Conservation (phyloP, 2,797 vertebrate genomes). For the Aeoliscus strigatus region DNA sequence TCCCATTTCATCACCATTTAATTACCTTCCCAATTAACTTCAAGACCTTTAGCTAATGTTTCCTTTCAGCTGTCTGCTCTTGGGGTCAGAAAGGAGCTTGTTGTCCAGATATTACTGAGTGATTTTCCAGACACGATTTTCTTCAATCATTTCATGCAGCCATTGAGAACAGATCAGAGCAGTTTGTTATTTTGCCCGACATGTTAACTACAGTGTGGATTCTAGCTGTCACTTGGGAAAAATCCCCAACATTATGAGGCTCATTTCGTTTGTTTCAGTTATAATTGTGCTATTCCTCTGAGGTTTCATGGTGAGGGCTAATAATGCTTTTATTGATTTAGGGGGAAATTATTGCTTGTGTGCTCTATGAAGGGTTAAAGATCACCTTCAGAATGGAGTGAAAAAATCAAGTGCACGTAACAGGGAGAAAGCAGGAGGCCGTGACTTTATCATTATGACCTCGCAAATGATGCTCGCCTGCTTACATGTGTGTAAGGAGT, state of each 20-base stretch:
- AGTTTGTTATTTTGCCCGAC: no score
- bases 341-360: constrained; percentile 18
- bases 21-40: constrained; percentile 45
- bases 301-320: constrained; percentile 5
- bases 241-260: constrained; percentile 9
- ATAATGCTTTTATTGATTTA: constrained; percentile 37
- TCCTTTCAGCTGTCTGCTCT: constrained; percentile 30
- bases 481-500: no score
- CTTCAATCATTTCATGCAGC: no score
- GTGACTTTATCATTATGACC: no score
- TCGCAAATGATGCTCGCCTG: no score
- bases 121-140: no score
- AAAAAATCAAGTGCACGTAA: no score
- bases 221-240: constrained; percentile 3
- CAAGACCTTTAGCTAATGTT: constrained; percentile 34
- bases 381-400: constrained; percentile 8
- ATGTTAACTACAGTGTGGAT: neutral
- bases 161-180: no score
- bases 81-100: constrained; percentile 12
- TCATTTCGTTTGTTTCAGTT: constrained; percentile 18
- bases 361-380: constrained; percentile 14
- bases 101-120: no score
- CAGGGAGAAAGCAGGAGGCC: no score
- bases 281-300: constrained; percentile 4
- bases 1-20: constrained; percentile 33